phyloP scores from a whole-genome alignment of 53 echinoderm and acorn worm species.

The Henricia sp. region DNA sequence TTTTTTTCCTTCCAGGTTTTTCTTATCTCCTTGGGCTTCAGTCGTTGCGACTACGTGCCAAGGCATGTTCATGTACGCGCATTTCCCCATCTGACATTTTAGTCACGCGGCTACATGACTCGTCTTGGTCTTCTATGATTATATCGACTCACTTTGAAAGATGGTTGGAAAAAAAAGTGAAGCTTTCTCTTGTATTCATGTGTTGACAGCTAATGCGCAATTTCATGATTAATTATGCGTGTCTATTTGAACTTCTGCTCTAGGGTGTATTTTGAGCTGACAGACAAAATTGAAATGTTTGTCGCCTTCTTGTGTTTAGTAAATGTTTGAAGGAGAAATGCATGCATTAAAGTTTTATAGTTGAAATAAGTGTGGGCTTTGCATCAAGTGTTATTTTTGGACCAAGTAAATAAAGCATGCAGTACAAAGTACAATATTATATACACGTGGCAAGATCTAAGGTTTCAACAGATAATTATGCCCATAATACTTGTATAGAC shows the following conservation, averaged over 20 bases:
- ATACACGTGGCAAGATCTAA: too few relatives aligned
- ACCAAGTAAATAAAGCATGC: too few relatives aligned
- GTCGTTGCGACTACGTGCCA: too few relatives aligned
- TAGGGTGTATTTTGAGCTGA: background rate
- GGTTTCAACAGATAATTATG: too few relatives aligned
- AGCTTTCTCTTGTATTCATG: background rate
- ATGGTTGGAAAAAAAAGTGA: background rate
- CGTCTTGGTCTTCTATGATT: background rate
- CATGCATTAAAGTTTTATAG: too few relatives aligned
- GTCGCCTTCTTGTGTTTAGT: too few relatives aligned
- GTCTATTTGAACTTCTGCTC: background rate
- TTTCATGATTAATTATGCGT: background rate
- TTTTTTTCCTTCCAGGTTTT: background rate
- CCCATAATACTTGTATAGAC: too few relatives aligned
- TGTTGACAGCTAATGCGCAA: background rate
- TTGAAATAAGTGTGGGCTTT: too few relatives aligned
- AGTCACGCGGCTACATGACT: background rate
- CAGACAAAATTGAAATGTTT: too few relatives aligned
- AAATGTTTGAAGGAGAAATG: too few relatives aligned
- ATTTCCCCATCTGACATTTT: constrained; percentile 9
- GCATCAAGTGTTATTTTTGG: too few relatives aligned
- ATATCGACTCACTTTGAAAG: background rate
- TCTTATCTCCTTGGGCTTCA: background rate
- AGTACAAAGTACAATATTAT: too few relatives aligned
- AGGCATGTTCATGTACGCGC: background rate